Evolutionary conservation across 2,797 vertebrate genomes (phyloP).

Genomic region (Paguma larvata): DNA sequence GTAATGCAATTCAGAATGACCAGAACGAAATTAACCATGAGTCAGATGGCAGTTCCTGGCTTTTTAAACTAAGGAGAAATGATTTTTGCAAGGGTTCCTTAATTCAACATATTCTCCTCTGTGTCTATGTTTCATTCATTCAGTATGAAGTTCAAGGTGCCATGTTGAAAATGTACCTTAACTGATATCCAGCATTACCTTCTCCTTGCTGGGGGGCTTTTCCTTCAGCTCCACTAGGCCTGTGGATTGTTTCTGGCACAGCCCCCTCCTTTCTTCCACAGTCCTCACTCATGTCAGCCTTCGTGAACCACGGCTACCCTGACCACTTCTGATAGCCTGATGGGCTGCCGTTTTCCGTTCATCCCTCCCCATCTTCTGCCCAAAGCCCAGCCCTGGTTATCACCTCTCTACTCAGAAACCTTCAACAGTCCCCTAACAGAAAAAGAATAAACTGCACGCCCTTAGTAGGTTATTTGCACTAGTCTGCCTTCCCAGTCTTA

Average conservation of each 20-base stretch:
- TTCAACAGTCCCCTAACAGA: neutral
- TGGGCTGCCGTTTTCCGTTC: neutral
- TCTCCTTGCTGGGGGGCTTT: neutral
- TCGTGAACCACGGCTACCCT: neutral
- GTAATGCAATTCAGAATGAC: slow-evolving; percentile 60
- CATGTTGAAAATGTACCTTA: neutral
- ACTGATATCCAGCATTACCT: neutral
- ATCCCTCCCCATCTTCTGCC: neutral
- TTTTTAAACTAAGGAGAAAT: slow-evolving; percentile 5
- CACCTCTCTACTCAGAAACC: neutral
- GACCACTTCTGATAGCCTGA: neutral
- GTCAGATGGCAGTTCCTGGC: slow-evolving; percentile 64
- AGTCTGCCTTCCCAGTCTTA: neutral
- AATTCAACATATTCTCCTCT: neutral
- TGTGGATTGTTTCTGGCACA: neutral
- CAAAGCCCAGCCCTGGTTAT: neutral
- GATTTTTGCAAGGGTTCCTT: slow-evolving; percentile 40
- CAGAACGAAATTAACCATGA: slow-evolving; percentile 73
- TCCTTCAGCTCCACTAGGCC: neutral
- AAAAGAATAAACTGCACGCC: neutral
- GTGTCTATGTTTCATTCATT: slow-evolving; percentile 41
- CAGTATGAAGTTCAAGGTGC: neutral
- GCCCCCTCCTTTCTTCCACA: neutral
- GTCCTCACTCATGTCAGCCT: neutral
- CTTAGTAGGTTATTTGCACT: neutral